Evolutionary conservation across 1,140 invertebrate genomes (phyloP).

Genomic region (Diuraphis noxia): DNA sequence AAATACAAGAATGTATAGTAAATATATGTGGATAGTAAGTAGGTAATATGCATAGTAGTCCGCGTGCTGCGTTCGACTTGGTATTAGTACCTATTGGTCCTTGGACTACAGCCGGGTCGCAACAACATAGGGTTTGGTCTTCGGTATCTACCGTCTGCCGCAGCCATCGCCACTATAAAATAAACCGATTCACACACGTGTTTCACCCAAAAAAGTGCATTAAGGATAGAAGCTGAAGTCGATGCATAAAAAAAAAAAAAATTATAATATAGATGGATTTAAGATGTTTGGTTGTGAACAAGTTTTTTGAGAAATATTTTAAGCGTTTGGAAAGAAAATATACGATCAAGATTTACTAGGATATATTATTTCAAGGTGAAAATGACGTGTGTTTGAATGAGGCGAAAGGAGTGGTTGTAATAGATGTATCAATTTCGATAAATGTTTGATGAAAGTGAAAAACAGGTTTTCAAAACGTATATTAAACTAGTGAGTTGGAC

Average conservation of each 20-base stretch:
- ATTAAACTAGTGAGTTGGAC: neutral
- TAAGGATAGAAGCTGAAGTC: neutral
- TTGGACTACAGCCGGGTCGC: neutral
- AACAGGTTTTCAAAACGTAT: conserved; percentile 29
- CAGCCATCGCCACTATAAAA: neutral
- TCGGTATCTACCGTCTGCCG: neutral
- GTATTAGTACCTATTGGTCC: neutral
- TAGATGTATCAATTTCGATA: neutral
- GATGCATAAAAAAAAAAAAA: neutral
- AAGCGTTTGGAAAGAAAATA: neutral
- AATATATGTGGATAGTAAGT: neutral
- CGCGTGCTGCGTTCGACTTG: neutral
- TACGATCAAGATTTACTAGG: conserved; percentile 3
- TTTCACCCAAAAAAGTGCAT: conserved; percentile 21
- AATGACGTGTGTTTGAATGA: neutral
- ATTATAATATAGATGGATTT: conserved; percentile 20
- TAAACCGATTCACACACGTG: conserved; percentile 11
- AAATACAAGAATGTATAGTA: neutral
- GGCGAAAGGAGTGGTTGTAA: conserved; percentile 9
- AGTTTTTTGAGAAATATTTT: conserved; percentile 19
- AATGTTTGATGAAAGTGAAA: conserved; percentile 7
- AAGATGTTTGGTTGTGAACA: neutral
- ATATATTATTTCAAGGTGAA: neutral
- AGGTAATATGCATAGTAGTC: no score
- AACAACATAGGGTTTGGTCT: neutral